Evolutionary conservation across 2,113 vertebrate genomes (phyloP), one percentile per base, ranked within the genome.

Genomic region (Reinhardtius hippoglossoides): DNA sequence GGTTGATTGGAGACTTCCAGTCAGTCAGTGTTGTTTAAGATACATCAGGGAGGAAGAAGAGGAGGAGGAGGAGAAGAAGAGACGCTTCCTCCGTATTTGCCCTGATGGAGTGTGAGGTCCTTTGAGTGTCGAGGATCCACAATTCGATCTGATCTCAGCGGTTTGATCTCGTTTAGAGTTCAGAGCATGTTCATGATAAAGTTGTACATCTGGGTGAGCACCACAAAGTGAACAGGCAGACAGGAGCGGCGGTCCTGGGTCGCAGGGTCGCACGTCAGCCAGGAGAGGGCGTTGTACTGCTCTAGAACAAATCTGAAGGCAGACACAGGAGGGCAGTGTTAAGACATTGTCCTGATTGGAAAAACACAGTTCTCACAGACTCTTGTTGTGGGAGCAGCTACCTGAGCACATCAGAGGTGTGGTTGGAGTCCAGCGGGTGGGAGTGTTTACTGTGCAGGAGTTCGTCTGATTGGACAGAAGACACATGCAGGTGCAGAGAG

Each of bases 171-270:
- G 4, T 81, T 81, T 3, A 54, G 50, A 20, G 50, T 54, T 93
- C 88, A 93, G 82, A 92, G 90, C 97, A 98, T 97, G 95, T 98
- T 98, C 96, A 96, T 97, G 93, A 99, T 98, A 93, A 99, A 98
- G 95, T 99, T 99, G 96, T 99, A 99, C 94, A 99, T 96, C 95
- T 99, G 97, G 92, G 97, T 99, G 94, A 99, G 97, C 97, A 99
- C 97, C 97, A 98, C 97, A 85, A 99, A 98, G 95, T 99, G 97
- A 95, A 99, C 94, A 37, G 97, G 97, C 95, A 99, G 96, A 96
- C 97, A 99, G 16, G 97, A 99, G 72, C 97, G 97, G 88, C 97
- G 96, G 95, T 99, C 97, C 95, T 99, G 97, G 90, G 96, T 98
- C 64, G 97, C 97, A 93, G 97, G 97, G 92, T 99, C 97, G 91